Base-by-base conservation (phyloP, 2,113 vertebrate genomes). In the Sander lucioperca region DNA sequence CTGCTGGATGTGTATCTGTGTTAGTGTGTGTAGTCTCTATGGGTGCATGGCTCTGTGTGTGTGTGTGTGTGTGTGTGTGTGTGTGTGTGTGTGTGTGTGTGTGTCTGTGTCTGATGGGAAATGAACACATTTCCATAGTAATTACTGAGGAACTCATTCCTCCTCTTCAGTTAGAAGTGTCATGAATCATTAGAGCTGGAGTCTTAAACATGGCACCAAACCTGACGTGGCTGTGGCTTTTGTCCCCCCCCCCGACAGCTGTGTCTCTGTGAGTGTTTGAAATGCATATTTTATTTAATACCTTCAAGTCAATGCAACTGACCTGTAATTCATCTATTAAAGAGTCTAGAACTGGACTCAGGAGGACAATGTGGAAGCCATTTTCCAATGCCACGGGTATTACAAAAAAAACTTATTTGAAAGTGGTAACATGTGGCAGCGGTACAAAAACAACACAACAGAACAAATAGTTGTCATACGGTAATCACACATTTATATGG, bases 101-200 rank as follows among this genome's bases (percentile, higher is more conserved):
- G 58, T 73, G 64, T 81, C 86, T 79, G 83, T 75, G 87, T 92
- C 88, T 93, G 92, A 92, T 91, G 90, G 90, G 90, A 90, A 91
- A 93, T 90, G 91, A 93, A 94, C 91, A 92, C 91, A 94, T 93
- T 94, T 92, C 91, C 92, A 94, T 94, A 92, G 92, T 95, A 94
- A 94, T 95, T 94, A 93, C 87, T 86, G 85, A 91, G 87, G 74
- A 58, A 88, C 93, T 94, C 88, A 93, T 94, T 94, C 94, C 91
- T 92, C 90, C 91, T 94, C 91, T 92, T 88, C 88, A 88, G 92
- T 94, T 94, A 92, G 88, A 90, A 87, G 92, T 92, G 92, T 94
- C 93, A 94, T 93, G 92, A 95, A 90, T 94, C 92, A 95, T 94
- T 94, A 93, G 86, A 76, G 67, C 87, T 74, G 88, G 88, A 91